These are phyloP conservation scores for Pharmacophagus antenor DNA, from an alignment of 2,888 invertebrate genomes.

Conservation along the genomic window DNA sequence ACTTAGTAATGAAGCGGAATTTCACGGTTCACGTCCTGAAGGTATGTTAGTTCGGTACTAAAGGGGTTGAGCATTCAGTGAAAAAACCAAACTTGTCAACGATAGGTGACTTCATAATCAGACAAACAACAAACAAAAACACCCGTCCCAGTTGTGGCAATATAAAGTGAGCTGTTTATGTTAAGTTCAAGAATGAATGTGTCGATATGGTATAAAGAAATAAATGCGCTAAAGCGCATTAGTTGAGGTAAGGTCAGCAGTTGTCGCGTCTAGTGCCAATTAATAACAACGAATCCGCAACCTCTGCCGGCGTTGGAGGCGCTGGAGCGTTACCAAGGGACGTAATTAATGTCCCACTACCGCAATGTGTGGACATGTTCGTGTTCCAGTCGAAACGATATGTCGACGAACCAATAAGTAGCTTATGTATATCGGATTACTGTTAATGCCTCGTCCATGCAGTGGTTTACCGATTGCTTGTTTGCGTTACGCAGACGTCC, in stretches of 20 bases:
- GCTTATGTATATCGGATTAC: not conserved
- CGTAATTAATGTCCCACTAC: slow-evolving; percentile 22
- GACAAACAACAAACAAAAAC: too few species aligned
- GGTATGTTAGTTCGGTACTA: too few species aligned
- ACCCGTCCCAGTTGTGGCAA: not conserved
- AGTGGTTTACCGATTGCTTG: too few species aligned
- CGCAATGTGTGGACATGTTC: slow-evolving; percentile 19
- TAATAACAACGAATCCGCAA: slow-evolving; percentile 16
- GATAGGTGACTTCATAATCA: too few species aligned
- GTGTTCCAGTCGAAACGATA: not conserved
- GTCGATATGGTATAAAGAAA: too few species aligned
- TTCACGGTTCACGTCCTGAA: too few species aligned
- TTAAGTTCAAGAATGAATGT: not conserved
- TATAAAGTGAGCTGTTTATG: not conserved
- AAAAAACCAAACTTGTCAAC: too few species aligned
- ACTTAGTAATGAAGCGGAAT: too few species aligned
- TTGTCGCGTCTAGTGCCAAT: slow-evolving; percentile 20
- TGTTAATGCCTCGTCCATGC: too few species aligned
- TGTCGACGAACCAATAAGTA: not conserved
- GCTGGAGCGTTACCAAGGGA: slow-evolving; percentile 30
- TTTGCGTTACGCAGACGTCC: too few species aligned
- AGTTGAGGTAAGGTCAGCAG: slow-evolving; percentile 23
- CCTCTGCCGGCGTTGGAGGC: slow-evolving; percentile 12
- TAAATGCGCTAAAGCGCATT: not conserved
- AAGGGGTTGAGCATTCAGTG: too few species aligned